These are phyloP conservation scores for Urocitellus parryii DNA, from an alignment of 2,113 vertebrate species.

Conservation along the genomic window DNA sequence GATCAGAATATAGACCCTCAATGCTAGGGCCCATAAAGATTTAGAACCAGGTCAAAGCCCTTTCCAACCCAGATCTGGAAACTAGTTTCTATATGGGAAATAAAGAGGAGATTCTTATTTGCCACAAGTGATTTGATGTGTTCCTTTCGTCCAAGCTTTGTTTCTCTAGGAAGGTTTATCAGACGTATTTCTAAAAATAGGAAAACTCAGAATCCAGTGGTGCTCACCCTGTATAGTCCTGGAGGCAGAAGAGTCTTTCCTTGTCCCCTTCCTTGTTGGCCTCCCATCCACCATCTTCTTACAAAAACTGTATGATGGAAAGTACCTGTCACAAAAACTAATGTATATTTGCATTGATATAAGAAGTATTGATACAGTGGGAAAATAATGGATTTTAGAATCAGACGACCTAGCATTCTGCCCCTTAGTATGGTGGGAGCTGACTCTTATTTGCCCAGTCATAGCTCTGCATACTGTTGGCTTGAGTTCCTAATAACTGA, in stretches of 20 bases:
- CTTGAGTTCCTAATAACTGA: background rate
- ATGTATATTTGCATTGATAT: slow-evolving; percentile 39
- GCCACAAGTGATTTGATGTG: slow-evolving; percentile 42
- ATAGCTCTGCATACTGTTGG: background rate
- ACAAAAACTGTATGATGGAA: slow-evolving; percentile 40
- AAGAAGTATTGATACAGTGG: background rate
- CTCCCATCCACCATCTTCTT: background rate
- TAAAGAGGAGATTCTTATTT: slow-evolving; percentile 70
- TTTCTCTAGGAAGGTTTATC: background rate
- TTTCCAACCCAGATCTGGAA: slow-evolving; percentile 29
- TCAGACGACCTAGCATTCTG: slow-evolving; percentile 19
- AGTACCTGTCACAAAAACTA: slow-evolving; percentile 27
- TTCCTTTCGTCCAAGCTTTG: slow-evolving; percentile 15
- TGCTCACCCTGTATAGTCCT: background rate
- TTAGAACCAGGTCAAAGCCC: background rate
- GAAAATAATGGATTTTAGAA: slow-evolving; percentile 31
- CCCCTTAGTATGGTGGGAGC: background rate
- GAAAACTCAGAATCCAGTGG: background rate
- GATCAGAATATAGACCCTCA: slow-evolving; percentile 6
- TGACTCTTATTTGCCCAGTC: background rate
- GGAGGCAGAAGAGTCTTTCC: slow-evolving; percentile 5
- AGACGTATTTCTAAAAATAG: background rate
- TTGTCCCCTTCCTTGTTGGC: slow-evolving; percentile 5
- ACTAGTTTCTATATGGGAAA: slow-evolving; percentile 37
- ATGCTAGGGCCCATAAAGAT: background rate